These are phyloP conservation scores for Fulmarus glacialis DNA, from an alignment of 2,113 vertebrate species.

Conservation along the genomic window DNA sequence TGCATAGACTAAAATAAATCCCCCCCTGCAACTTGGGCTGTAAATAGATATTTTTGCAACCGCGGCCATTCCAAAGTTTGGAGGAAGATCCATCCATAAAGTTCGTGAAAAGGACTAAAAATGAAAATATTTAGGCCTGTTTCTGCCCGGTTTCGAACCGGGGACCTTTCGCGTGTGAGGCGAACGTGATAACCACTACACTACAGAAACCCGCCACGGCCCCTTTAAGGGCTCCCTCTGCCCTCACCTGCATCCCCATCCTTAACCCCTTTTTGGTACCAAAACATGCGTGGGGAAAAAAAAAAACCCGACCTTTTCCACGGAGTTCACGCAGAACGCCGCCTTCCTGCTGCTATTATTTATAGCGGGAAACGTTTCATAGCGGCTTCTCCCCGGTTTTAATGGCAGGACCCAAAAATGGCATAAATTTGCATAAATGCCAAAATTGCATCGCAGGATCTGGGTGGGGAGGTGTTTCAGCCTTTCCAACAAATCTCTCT, in stretches of 20 bases:
- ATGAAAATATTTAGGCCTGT: background rate
- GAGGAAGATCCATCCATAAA: background rate
- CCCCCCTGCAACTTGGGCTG: too few relatives aligned
- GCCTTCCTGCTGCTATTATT: background rate
- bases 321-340: background rate
- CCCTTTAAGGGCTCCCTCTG: background rate
- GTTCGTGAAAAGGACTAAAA: background rate
- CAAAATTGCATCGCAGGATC: too few relatives aligned
- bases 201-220: background rate
- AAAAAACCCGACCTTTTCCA: background rate
- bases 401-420: too few relatives aligned
- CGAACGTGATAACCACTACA: conserved; percentile 38
- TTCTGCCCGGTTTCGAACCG: conserved; percentile 13
- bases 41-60: background rate
- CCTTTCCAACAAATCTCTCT: too few relatives aligned
- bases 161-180: conserved; percentile 25
- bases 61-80: too few relatives aligned
- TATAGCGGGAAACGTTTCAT: background rate
- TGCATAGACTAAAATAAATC: too few relatives aligned
- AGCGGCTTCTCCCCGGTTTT: background rate
- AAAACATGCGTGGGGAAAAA: too few relatives aligned
- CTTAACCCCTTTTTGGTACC: too few relatives aligned
- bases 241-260: background rate
- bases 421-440: background rate
- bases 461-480: background rate